Conservation (phyloP, 2,113 vertebrate genomes). For the Channa argus region DNA sequence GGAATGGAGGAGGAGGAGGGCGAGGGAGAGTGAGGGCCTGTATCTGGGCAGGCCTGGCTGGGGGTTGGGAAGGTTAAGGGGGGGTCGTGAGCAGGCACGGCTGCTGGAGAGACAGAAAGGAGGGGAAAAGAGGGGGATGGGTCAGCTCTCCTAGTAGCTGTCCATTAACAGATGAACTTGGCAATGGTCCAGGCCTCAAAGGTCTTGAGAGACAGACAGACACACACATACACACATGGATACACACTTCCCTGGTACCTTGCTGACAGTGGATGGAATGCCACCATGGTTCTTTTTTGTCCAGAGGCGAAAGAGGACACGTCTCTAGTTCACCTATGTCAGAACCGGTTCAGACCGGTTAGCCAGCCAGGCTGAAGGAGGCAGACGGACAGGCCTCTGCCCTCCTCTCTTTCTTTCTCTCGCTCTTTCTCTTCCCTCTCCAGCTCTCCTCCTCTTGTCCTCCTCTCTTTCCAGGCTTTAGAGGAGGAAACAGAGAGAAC, state of each 20-base stretch:
- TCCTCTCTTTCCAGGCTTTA: conserved; percentile 71
- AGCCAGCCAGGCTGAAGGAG: conserved; percentile 80
- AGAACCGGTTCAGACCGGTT: conserved; percentile 94
- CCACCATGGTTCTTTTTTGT: conserved; percentile 86
- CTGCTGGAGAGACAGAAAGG: conserved; percentile 61
- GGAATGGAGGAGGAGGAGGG: conserved; percentile 45
- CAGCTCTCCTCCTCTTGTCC: conserved; percentile 47
- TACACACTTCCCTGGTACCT: conserved; percentile 80
- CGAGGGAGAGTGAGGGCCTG: conserved; percentile 62
- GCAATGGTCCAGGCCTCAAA: conserved; percentile 93
- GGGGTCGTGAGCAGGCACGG: conserved; percentile 74
- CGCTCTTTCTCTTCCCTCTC: conserved; percentile 81
- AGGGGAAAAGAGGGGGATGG: conserved; percentile 64
- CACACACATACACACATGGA: conserved; percentile 41
- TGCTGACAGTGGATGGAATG: conserved; percentile 90
- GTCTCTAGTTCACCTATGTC: conserved; percentile 83
- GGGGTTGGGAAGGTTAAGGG: conserved; percentile 78
- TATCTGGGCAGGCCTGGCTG: conserved; percentile 76
- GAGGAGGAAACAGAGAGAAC: conserved; percentile 81
- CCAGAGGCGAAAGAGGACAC: conserved; percentile 86
- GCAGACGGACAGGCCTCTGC: conserved; percentile 57
- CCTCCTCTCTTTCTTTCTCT: conserved; percentile 70
- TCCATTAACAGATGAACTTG: conserved; percentile 99
- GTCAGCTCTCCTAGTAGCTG: conserved; percentile 84
- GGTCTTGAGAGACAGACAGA: conserved; percentile 87